Percentiles rank a stretch among this genome's conserved stretches.
Conservation (phyloP, 2,113 vertebrate species). For the Prunella fulvescens region DNA sequence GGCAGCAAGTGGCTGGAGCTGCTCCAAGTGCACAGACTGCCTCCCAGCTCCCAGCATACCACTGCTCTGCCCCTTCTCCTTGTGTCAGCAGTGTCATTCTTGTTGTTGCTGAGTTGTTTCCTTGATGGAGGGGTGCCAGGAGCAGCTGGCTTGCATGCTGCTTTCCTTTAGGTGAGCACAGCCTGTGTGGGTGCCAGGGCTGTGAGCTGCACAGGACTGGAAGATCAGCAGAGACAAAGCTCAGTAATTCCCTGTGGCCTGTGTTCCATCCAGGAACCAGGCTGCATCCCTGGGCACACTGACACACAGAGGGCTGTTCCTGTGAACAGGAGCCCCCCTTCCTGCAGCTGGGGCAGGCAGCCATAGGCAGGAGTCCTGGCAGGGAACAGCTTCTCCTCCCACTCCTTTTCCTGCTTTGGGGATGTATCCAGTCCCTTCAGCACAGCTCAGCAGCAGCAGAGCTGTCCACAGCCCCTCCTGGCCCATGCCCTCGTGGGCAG, state of each 20-base stretch:
- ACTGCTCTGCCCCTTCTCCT: background rate
- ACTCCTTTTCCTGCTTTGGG: background rate
- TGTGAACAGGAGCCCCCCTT: background rate
- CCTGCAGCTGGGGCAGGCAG: background rate
- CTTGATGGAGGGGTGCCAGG: background rate
- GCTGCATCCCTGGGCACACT: background rate
- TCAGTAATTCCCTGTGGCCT: background rate
- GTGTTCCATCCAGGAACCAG: background rate
- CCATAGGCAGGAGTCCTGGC: too few species aligned
- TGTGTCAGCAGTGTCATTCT: background rate
- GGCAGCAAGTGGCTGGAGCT: background rate
- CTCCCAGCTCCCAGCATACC: background rate
- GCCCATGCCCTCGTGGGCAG: accelerated
- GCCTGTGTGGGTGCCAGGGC: background rate
- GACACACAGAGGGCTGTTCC: background rate
- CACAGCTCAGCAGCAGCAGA: background rate
- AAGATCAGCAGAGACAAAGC: background rate
- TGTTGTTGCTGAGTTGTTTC: background rate
- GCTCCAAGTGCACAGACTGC: background rate
- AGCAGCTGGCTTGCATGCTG: background rate
- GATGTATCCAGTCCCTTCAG: background rate
- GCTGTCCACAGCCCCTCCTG: background rate
- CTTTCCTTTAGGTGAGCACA: background rate
- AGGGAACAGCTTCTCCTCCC: background rate
- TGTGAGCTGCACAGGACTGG: background rate